Percentiles rank a stretch among this genome's conserved stretches.
Conservation (phyloP, 2,888 invertebrate species). For the Melitaea athalia region DNA sequence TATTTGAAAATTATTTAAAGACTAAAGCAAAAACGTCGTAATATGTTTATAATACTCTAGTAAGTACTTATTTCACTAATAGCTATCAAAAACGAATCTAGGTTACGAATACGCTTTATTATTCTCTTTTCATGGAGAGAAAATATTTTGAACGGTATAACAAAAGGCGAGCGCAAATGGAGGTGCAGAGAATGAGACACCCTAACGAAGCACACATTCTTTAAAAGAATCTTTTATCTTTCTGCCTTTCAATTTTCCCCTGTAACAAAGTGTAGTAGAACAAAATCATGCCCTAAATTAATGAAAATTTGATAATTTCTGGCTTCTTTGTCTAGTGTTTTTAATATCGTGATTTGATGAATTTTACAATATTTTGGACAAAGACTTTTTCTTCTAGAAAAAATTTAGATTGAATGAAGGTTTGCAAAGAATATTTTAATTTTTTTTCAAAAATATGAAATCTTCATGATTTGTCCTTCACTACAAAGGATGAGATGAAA, state of each 20-base stretch:
- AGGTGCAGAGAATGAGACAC: conserved; percentile 8
- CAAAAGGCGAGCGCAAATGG: conserved; percentile 14
- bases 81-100: background rate
- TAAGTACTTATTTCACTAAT: conserved; percentile 6
- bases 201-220: conserved; percentile 18
- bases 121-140: conserved; percentile 7
- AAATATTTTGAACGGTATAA: conserved; percentile 7
- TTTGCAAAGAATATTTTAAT: too few relatives aligned
- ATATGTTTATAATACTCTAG: background rate
- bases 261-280: background rate
- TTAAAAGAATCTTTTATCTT: conserved; percentile 3
- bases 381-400: too few relatives aligned
- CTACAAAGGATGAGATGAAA: too few relatives aligned
- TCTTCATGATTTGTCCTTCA: too few relatives aligned
- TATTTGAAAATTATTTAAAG: too few relatives aligned
- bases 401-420: too few relatives aligned
- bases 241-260: conserved; percentile 1
- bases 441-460: too few relatives aligned
- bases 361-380: too few relatives aligned
- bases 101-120: conserved; percentile 11
- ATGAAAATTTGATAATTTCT: background rate
- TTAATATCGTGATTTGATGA: too few relatives aligned
- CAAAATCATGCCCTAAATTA: background rate
- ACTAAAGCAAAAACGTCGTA: background rate
- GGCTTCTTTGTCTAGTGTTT: too few relatives aligned